Percentiles rank a stretch among this genome's conserved stretches.
Evolutionary conservation across 2,888 invertebrate genomes (phyloP).

Genomic region (Melanchra persicariae): DNA sequence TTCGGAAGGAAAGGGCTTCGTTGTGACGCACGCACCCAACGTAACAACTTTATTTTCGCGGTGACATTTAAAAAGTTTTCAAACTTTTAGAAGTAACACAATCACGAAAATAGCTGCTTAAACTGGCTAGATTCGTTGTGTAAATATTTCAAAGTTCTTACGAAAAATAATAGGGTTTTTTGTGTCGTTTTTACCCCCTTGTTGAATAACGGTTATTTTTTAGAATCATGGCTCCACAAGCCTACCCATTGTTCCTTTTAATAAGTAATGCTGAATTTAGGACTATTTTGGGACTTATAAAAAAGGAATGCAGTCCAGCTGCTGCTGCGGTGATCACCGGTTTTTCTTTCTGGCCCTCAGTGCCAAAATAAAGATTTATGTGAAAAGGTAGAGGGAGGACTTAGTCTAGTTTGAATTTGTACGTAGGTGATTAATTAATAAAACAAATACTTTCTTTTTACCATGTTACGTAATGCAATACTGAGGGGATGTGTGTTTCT

Average conservation of each 20-base stretch:
- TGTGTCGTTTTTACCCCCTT: neutral
- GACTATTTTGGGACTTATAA: neutral
- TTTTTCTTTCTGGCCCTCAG: no score
- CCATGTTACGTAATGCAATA: neutral
- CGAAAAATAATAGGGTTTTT: neutral
- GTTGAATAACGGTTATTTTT: constrained; percentile 15
- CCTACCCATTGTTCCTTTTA: neutral
- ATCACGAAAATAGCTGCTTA: constrained; percentile 35
- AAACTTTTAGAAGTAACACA: constrained; percentile 10
- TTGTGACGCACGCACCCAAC: constrained; percentile 68
- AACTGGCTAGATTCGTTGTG: constrained; percentile 34
- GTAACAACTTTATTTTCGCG: constrained; percentile 49
- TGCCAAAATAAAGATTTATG: no score
- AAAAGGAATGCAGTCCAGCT: neutral
- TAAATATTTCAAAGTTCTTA: constrained; percentile 33
- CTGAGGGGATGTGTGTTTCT: neutral
- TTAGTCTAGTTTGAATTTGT: no score
- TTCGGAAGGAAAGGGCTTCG: constrained; percentile 62
- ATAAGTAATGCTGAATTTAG: neutral
- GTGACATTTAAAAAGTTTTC: constrained; percentile 48
- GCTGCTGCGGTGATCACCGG: no score
- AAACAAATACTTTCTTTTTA: neutral
- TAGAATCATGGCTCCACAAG: neutral
- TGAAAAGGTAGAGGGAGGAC: no score
- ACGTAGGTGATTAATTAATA: neutral